Conservation (phyloP, 1,140 invertebrate genomes). For the Ostrea denselamellosa region DNA sequence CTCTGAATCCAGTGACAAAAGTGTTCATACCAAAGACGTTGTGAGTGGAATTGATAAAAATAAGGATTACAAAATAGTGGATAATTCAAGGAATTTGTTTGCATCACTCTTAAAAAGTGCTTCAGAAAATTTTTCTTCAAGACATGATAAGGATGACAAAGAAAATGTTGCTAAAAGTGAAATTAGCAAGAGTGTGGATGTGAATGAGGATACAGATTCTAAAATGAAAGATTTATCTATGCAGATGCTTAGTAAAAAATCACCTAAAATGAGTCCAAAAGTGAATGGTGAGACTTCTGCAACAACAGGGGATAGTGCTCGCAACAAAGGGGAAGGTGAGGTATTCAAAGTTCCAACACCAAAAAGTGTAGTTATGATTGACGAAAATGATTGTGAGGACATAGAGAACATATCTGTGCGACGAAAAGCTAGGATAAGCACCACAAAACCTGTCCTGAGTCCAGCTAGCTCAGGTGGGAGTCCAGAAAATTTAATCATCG, state of each 20-base stretch:
- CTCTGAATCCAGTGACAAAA: conserved; percentile 30
- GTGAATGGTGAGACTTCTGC: conserved; percentile 51
- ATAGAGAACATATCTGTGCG: conserved; percentile 53
- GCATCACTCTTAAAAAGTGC: conserved; percentile 55
- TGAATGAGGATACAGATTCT: conserved; percentile 34
- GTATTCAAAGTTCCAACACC: conserved; percentile 59
- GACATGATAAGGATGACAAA: conserved; percentile 42
- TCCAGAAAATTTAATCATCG: conserved; percentile 56
- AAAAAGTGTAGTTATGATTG: conserved; percentile 40
- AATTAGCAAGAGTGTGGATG: conserved; percentile 9
- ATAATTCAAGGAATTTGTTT: conserved; percentile 59
- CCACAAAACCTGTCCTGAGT: conserved; percentile 50
- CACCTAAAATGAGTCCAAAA: conserved; percentile 53
- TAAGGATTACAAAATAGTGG: conserved; percentile 52
- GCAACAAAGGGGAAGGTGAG: conserved; percentile 41
- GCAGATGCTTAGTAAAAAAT: conserved; percentile 8
- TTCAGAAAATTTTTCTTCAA: conserved; percentile 46
- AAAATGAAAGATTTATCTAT: conserved; percentile 35
- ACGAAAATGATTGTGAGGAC: conserved; percentile 54
- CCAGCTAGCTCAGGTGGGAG: conserved; percentile 54
- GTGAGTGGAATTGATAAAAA: conserved; percentile 8
- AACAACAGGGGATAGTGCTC: not conserved
- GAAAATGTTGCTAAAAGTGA: conserved; percentile 44
- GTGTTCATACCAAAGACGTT: not conserved
- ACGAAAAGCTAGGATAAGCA: conserved; percentile 52